Conservation (phyloP, 2,888 invertebrate genomes). For the Drosophila rellima region DNA sequence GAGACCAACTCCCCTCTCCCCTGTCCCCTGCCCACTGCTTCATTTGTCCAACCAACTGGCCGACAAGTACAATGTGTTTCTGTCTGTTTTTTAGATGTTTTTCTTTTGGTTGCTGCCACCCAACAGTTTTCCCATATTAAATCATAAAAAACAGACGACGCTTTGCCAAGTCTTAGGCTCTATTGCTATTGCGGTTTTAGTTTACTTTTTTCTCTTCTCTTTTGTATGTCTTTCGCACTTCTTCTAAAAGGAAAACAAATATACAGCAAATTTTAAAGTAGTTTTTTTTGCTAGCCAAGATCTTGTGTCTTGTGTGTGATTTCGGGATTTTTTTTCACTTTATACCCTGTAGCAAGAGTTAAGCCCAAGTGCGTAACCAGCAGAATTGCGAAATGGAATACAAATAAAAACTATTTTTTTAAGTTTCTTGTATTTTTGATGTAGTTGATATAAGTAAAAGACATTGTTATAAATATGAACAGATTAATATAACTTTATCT, state of each 20-base stretch:
- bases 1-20: constrained; percentile 16
- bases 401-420: too few species aligned
- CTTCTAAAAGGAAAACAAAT: constrained; percentile 35
- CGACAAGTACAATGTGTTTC: constrained; percentile 34
- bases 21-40: background rate
- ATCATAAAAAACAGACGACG: constrained; percentile 73
- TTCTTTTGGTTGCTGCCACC: constrained; percentile 32
- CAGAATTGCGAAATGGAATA: too few species aligned
- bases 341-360: constrained; percentile 16
- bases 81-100: constrained; percentile 37
- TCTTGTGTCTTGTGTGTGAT: constrained; percentile 28
- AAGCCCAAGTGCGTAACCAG: too few species aligned
- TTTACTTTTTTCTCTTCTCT: constrained; percentile 1
- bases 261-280: constrained; percentile 37
- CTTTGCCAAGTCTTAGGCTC: constrained; percentile 37
- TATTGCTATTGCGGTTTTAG: constrained; percentile 41
- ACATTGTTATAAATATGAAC: too few species aligned
- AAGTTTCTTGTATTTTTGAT: too few species aligned
- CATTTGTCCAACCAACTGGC: background rate
- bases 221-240: constrained; percentile 31
- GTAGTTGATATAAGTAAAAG: too few species aligned
- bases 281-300: constrained; percentile 38
- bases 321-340: constrained; percentile 33
- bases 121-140: constrained; percentile 77
- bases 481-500: too few species aligned